A percentile compares a stretch with the other conserved stretches of the same genome.
Conservation (phyloP, 2,797 vertebrate genomes). For the Merluccius polli region DNA sequence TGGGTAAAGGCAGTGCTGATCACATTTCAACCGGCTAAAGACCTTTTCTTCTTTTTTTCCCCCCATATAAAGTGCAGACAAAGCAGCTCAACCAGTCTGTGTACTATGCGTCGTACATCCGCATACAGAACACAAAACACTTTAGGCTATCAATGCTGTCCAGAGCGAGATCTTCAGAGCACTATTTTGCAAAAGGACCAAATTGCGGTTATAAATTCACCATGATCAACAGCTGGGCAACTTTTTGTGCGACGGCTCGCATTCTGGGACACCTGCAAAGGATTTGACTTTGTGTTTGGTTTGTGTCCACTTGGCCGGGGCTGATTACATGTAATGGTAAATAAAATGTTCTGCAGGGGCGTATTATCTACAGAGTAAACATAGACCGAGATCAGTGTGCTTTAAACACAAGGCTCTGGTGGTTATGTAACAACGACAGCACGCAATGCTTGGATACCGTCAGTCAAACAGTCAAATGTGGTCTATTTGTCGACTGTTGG, state of each 20-base stretch:
- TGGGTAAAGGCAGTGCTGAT: neutral
- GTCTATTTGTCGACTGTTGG: neutral
- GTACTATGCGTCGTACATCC: neutral
- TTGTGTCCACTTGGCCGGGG: neutral
- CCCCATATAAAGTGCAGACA: neutral
- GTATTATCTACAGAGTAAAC: neutral
- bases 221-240: neutral
- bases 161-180: neutral
- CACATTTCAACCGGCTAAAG: neutral
- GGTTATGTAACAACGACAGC: neutral
- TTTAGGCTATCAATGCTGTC: neutral
- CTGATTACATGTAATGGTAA: neutral
- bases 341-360: neutral
- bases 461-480: neutral
- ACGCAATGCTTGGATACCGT: neutral
- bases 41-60: neutral
- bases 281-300: neutral
- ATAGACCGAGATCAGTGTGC: neutral
- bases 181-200: neutral
- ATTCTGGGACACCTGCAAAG: neutral
- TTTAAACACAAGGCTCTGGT: neutral
- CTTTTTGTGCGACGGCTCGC: neutral
- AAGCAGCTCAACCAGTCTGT: slow-evolving; percentile 1
- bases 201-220: neutral
- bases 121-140: neutral